Evolutionary conservation across 2,113 vertebrate genomes (phyloP), one percentile per base, ranked within the genome.

Genomic region (Oreochromis spilurus): DNA sequence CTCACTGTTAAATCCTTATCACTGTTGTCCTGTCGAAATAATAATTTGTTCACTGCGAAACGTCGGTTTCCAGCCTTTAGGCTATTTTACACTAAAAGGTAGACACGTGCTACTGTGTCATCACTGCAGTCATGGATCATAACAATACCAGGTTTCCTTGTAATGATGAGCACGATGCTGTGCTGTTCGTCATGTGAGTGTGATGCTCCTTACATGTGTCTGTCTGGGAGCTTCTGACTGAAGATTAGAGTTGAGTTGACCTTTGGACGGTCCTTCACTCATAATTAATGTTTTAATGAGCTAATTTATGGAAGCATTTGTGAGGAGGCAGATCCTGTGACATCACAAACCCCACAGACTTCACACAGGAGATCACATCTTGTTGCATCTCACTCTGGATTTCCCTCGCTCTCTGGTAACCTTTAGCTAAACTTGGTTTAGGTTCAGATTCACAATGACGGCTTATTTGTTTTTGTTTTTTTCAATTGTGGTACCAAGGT

Each of bases 11-110:
- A 70, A 70, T 43, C n/a, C n/a, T 70, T 1, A 24, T 45, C 67
- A 81, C 60, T n/a, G 82, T 87, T 40, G 91, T 96, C 87, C 54
- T 85, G 85, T 67, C 21, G 77, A 84, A 91, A 95, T 92, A 93
- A 95, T 97, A 96, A 97, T 97, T 97, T 75, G 21, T 72, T 45
- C 38, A 45, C 65, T 72, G 67, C 21, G 14, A 45, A 45, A 26
- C 8, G 9, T 4, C 13, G 16, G 78, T 38, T 54, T 45, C 85
- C 3, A 1, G 38, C 50, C 75, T 87, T 11, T 19, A 34, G 19
- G 43, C 16, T 57, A 7, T 60, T 8, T 82, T n/a, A 34, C 31
- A 79, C 14, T 65, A 5, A 24, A 4, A 72, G 5, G 14, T 17
- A 26, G 21, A 72, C 21, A 3, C 21, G 2, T 48, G 24, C 40